Base-by-base conservation (phyloP, 2,888 invertebrate species). In the Orthonevra nobilis region DNA sequence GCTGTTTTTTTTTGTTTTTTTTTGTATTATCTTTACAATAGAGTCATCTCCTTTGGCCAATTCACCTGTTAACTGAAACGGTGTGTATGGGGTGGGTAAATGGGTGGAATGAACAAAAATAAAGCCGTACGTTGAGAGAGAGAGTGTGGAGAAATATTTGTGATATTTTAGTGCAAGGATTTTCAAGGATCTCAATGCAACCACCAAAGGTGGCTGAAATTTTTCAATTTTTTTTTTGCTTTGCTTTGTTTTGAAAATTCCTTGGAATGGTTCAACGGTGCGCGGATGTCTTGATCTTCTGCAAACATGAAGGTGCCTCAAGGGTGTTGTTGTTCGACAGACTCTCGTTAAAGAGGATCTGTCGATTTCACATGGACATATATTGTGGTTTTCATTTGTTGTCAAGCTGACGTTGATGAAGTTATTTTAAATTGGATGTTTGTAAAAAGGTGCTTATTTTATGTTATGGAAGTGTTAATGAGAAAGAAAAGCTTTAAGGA, bases 31-130 rank as follows among this genome's bases (percentile, higher is more conserved):
- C n/a, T n/a, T n/a, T n/a, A n/a, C n/a, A n/a, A 61, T 46, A 70
- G 61, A 70, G 70, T 70, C 70, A 61, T 70, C 70, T 70, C 61
- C 36, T 36, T 52, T 44, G 17, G 42, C 52, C 70, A 61, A 70
- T 70, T 70, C 70, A 70, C 70, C 70, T 70, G 70, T 70, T 70
- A 70, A 44, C 70, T 70, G 61, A 44, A 66, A 66, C 66, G 54
- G 36, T 46, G 34, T 61, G 23, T 23, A 50, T 52, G 44, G 69
- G 42, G 56, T 28, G 36, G 46, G 56, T 56, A 54, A 64, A 46
- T 14, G 64, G 42, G 42, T 44, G 46, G 44, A 44, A 36, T 28
- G 28, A 14, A 19, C 2, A n/a, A 46, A 66, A 44, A 44, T 56
- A 66, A 56, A 36, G 61, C 50, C 3, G n/a, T 4, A 7, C 36